Conservation (phyloP, 2,113 vertebrate genomes). For the Eulemur macaco region DNA sequence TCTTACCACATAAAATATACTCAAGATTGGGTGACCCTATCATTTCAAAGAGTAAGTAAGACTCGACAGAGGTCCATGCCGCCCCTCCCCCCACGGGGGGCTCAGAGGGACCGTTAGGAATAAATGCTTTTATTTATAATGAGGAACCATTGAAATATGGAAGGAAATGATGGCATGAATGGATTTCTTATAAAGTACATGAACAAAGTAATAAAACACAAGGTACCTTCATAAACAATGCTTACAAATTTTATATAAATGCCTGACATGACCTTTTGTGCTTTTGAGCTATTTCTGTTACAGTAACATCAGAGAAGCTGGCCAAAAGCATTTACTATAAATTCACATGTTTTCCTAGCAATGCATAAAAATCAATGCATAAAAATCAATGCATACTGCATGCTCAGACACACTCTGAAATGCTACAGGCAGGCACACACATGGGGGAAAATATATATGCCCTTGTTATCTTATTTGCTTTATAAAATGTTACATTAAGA, state of each 20-base stretch:
- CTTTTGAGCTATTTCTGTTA: slow-evolving; percentile 30
- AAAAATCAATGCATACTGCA: background rate
- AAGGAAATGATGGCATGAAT: background rate
- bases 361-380: background rate
- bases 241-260: background rate
- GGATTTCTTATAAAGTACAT: slow-evolving; percentile 47
- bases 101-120: background rate
- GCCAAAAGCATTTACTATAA: background rate
- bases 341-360: background rate
- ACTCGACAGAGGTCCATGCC: background rate
- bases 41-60: background rate
- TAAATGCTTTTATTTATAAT: background rate
- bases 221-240: background rate
- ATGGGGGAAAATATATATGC: background rate
- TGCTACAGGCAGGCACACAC: background rate
- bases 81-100: rapidly evolving
- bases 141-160: background rate
- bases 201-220: background rate
- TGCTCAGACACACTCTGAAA: background rate
- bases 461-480: background rate
- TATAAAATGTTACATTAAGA: background rate
- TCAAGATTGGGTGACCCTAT: background rate
- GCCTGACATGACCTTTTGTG: slow-evolving; percentile 54
- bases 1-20: background rate
- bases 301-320: background rate